phyloP scores from a whole-genome alignment of 2,797 vertebrate species.

The Melanotaenia pygmaea region DNA sequence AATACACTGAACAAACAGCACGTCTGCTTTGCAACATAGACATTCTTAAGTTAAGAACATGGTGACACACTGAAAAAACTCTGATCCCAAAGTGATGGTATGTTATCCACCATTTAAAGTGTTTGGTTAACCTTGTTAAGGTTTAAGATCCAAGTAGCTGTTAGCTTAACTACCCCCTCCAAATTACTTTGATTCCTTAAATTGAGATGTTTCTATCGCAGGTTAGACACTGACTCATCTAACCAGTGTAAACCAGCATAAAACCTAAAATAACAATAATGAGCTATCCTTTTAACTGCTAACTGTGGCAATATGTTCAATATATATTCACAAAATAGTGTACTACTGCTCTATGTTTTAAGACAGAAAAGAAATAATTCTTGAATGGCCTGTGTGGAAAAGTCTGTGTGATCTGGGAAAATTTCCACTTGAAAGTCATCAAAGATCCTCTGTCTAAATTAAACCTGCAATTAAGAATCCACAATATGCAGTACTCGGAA shows the following conservation, averaged over 20 bases:
- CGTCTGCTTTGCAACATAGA: not conserved
- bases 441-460: not conserved
- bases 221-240: not conserved
- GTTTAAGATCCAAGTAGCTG: too few relatives aligned
- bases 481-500: too few relatives aligned
- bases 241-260: not conserved
- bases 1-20: too few relatives aligned
- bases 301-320: not conserved
- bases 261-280: not conserved
- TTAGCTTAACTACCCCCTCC: too few relatives aligned
- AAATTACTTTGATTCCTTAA: too few relatives aligned
- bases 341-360: not conserved
- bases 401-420: not conserved
- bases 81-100: too few relatives aligned
- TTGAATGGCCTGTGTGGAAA: not conserved
- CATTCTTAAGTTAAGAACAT: not conserved
- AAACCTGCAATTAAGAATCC: too few relatives aligned
- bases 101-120: too few relatives aligned
- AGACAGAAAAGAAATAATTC: not conserved
- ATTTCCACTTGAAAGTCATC: not conserved
- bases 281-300: not conserved
- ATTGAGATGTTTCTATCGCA: not conserved
- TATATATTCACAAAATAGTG: not conserved
- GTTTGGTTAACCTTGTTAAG: too few relatives aligned
- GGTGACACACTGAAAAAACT: too few relatives aligned